Percentiles rank a stretch among this genome's conserved stretches.
Conservation (phyloP, 1,140 invertebrate species). For the Carposina sasakii region DNA sequence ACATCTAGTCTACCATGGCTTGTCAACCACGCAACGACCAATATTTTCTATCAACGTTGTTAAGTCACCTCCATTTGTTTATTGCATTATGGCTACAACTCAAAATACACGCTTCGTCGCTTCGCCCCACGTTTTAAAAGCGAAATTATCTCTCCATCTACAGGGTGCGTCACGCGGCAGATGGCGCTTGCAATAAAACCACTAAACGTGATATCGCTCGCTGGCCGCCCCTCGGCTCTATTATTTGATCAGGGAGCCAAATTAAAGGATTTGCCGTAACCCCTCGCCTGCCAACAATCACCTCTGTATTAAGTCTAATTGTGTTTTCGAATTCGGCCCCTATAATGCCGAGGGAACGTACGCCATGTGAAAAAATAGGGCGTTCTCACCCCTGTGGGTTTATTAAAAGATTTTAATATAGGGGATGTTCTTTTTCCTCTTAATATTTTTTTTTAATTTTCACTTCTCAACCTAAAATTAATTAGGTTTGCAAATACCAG, state of each 20-base stretch:
- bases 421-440: no score
- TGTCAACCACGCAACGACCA: no score
- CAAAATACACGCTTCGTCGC: slow-evolving; percentile 46
- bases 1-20: no score
- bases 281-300: slow-evolving; percentile 66
- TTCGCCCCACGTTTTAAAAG: slow-evolving; percentile 51
- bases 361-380: slow-evolving; percentile 64
- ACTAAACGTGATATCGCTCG: slow-evolving; percentile 67
- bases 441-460: no score
- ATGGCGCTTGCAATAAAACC: slow-evolving; percentile 72
- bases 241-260: slow-evolving; percentile 70
- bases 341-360: slow-evolving; percentile 48
- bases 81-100: no score
- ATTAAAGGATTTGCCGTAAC: slow-evolving; percentile 71
- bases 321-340: slow-evolving; percentile 70
- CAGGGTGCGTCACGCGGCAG: slow-evolving; percentile 52
- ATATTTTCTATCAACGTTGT: no score
- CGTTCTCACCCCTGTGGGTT: slow-evolving; percentile 41
- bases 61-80: no score
- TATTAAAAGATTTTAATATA: no score
- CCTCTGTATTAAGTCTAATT: slow-evolving; percentile 73
- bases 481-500: no score
- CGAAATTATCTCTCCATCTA: slow-evolving; percentile 68
- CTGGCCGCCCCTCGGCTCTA: slow-evolving; percentile 57
- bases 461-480: no score